Evolutionary conservation across 1,140 invertebrate species (phyloP), one percentile per base, ranked within the genome.

Genomic region (Penaeus japonicus): DNA sequence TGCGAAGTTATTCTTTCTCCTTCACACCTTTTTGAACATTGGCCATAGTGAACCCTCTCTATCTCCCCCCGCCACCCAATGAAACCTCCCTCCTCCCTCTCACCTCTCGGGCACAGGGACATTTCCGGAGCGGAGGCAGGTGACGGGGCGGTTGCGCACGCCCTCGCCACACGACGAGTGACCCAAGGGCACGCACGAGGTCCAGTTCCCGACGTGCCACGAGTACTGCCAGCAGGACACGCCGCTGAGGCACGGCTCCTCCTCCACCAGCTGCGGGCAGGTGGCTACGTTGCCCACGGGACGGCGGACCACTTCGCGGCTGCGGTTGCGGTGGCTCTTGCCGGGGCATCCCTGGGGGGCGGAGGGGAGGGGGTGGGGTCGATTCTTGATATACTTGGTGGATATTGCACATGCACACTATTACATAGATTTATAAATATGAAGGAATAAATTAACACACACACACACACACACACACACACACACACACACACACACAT

Each of bases 161-260:
- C 95, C 94, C 92, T 95, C 94, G 15, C 95, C 95, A 89, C 95
- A 95, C 0, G 94, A 94, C 17, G 94, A 94, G 4, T 94, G 94
- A 78, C 94, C 94, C 81, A 95, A 91, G 0, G 94, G 93, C 65
- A 94, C 92, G 91, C 95, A 96, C 32, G 94, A 93, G 90, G 94
- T 94, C 92, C 93, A 94, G 15, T 93, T 93, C 3, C 94, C 94
- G 3, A 94, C 92, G 35, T 93, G 93, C 94, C 95, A 95, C 30
- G 92, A 92, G 91, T 95, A 94, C 55, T 93, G 93, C 89, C 93
- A 93, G 89, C 93, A 94, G 17, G 92, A 93, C 4, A 92, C 90
- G 90, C 94, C 94, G 1, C 94, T 92, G 2, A 93, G 92, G 91
- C 95, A 95, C 0, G 93, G 92, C 91, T 94, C 93, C 1, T 94